Conservation (phyloP, 1,140 invertebrate genomes). For the Nasonia longicornis region DNA sequence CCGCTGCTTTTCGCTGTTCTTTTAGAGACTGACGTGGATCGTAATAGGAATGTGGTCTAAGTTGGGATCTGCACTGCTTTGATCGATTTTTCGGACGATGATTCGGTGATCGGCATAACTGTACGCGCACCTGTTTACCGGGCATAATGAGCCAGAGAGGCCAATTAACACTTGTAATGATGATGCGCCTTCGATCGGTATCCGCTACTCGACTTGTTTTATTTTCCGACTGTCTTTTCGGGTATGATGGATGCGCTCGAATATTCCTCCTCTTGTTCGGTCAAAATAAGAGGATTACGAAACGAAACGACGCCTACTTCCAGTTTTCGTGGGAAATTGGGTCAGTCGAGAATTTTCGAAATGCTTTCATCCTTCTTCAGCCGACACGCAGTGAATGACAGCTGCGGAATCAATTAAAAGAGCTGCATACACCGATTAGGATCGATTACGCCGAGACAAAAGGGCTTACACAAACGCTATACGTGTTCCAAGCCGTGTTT, state of each 20-base stretch:
- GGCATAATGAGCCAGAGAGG: background rate
- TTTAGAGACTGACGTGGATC: too few relatives aligned
- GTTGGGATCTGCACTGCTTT: too few relatives aligned
- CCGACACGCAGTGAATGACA: too few relatives aligned
- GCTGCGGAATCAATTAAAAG: too few relatives aligned
- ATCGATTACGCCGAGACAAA: background rate
- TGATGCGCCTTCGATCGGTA: background rate
- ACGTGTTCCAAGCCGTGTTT: too few relatives aligned
- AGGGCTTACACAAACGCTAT: too few relatives aligned
- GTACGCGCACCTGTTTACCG: background rate
- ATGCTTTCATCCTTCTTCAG: background rate
- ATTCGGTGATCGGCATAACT: background rate
- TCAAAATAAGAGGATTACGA: background rate
- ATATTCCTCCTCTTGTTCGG: background rate
- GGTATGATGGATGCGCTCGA: background rate
- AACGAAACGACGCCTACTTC: background rate
- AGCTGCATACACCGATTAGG: background rate
- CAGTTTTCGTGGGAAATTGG: background rate
- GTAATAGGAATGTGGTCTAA: too few relatives aligned
- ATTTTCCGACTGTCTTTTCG: background rate
- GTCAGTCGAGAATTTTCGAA: background rate
- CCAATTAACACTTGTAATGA: constrained; percentile 7
- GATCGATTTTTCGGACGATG: background rate
- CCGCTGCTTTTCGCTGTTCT: too few relatives aligned
- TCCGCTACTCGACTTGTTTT: background rate